Evolutionary conservation across 2,113 vertebrate species (phyloP).

Genomic region (Hippoglossus stenolepis): DNA sequence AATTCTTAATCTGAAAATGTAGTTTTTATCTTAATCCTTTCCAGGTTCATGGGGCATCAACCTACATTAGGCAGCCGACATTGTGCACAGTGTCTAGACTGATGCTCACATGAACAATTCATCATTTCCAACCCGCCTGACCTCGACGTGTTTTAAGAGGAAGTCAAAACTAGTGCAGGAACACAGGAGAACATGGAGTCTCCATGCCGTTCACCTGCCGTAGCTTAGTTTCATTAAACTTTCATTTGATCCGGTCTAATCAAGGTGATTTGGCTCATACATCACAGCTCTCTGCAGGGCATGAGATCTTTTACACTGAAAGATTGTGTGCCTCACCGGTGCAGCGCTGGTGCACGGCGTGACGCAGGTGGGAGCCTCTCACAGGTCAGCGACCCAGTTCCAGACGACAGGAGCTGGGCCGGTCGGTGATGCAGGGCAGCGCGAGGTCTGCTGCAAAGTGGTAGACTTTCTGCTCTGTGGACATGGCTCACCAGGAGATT

Average conservation of each 20-base stretch:
- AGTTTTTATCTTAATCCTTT: not conserved
- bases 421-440: slow-evolving; percentile 37
- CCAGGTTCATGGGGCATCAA: not conserved
- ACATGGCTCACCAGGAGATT: slow-evolving; percentile 53
- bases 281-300: slow-evolving; percentile 9
- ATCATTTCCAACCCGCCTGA: slow-evolving; percentile 1
- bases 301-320: slow-evolving; percentile 12
- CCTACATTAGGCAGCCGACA: not conserved
- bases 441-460: slow-evolving; percentile 49
- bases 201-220: slow-evolving; percentile 12
- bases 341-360: not conserved
- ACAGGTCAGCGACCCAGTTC: slow-evolving; percentile 49
- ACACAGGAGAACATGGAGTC: not conserved
- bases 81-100: not conserved
- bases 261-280: slow-evolving; percentile 25
- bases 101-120: not conserved
- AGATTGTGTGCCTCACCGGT: not conserved
- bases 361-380: slow-evolving; percentile 17
- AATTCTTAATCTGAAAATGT: too few relatives aligned
- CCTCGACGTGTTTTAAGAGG: not conserved
- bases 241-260: slow-evolving; percentile 41
- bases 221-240: slow-evolving; percentile 24
- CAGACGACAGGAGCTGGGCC: slow-evolving; percentile 21
- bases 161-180: not conserved
- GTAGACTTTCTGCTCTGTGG: slow-evolving; percentile 24